phyloP scores from a whole-genome alignment of 1,140 invertebrate species.

The Drosophila hydei region DNA sequence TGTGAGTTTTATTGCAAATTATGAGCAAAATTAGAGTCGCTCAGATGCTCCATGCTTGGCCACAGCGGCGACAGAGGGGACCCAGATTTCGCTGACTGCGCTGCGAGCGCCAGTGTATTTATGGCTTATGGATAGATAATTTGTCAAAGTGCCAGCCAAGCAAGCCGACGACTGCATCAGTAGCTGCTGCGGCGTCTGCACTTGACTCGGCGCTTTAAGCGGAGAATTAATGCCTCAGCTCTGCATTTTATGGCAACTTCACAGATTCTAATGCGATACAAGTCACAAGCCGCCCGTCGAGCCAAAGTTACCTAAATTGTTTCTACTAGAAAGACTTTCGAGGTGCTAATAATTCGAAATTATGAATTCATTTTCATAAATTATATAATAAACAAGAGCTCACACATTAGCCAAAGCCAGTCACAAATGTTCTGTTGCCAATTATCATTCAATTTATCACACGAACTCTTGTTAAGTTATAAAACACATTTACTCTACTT shows the following conservation, averaged over 20 bases:
- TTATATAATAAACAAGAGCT: no score
- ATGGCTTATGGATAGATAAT: conserved; percentile 41
- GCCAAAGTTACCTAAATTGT: no score
- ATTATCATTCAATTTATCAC: not conserved
- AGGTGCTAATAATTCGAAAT: no score
- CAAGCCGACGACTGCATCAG: conserved; percentile 30
- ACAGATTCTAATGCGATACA: conserved; percentile 13
- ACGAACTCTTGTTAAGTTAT: no score
- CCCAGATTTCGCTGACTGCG: not conserved
- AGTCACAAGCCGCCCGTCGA: no score
- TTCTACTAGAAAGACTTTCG: no score
- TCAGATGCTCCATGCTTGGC: not conserved
- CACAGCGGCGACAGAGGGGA: no score
- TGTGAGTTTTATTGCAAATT: conserved; percentile 49
- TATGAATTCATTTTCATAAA: not conserved
- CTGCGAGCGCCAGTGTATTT: conserved; percentile 35
- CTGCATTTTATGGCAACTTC: conserved; percentile 38
- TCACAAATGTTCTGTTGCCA: no score
- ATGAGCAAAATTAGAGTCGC: conserved; percentile 38
- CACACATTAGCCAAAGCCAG: no score
- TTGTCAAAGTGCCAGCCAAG: conserved; percentile 33
- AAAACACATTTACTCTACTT: no score
- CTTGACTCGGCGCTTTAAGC: conserved; percentile 4
- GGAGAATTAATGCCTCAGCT: conserved; percentile 7
- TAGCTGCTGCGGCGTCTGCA: conserved; percentile 4